Conservation (phyloP, 2,797 vertebrate genomes). For the Gila robusta region DNA sequence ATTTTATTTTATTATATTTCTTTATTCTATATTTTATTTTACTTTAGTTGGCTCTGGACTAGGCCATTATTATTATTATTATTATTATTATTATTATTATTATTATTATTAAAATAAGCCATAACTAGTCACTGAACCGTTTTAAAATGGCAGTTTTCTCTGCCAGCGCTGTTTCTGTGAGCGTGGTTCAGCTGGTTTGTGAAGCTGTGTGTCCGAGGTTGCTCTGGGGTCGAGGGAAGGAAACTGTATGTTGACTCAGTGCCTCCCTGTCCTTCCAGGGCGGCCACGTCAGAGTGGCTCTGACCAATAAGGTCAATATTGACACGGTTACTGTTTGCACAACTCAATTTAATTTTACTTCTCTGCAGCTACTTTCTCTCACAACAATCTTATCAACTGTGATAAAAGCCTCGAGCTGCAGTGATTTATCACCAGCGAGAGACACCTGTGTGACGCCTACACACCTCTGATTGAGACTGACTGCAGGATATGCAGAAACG, state of each 20-base stretch:
- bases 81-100: not conserved
- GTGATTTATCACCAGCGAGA: not conserved
- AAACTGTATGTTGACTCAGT: constrained; percentile 44
- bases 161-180: not conserved
- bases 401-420: not conserved
- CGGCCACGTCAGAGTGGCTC: constrained; percentile 56
- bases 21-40: not conserved
- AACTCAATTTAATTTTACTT: constrained; percentile 69
- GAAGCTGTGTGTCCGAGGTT: not conserved
- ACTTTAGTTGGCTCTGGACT: not conserved
- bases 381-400: not conserved
- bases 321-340: constrained; percentile 65
- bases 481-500: not conserved
- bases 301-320: constrained; percentile 76
- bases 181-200: not conserved
- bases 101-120: not conserved
- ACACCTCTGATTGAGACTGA: not conserved
- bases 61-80: not conserved
- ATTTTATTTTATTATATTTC: too few species aligned
- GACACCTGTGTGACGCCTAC: not conserved
- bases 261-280: constrained; percentile 32
- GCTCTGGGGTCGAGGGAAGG: constrained; percentile 32
- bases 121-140: not conserved
- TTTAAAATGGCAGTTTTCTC: not conserved
- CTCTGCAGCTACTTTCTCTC: constrained; percentile 19